Conservation (phyloP, 2,113 vertebrate genomes). For the Cheirogaleus medius region DNA sequence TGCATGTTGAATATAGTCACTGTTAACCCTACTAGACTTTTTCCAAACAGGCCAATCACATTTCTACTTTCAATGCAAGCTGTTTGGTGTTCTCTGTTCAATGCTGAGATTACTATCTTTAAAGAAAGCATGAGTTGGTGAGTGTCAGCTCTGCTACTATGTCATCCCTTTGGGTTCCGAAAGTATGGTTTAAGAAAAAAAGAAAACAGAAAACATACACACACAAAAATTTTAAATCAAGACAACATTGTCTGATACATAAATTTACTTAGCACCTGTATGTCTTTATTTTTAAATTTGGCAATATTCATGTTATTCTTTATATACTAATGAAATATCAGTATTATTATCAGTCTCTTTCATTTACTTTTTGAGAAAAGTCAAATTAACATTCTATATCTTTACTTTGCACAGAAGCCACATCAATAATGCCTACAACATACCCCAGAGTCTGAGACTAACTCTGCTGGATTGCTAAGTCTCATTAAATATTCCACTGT, state of each 20-base stretch:
- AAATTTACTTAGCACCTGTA: not conserved
- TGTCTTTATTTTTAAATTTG: not conserved
- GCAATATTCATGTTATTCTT: not conserved
- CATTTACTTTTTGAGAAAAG: slow-evolving; percentile 29
- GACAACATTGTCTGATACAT: not conserved
- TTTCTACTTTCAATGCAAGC: slow-evolving; percentile 38
- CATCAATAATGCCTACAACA: slow-evolving; percentile 29
- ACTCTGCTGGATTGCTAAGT: slow-evolving; percentile 14
- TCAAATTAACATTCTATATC: not conserved
- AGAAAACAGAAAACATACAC: not conserved
- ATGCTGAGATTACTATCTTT: slow-evolving; percentile 61
- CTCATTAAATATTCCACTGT: slow-evolving; percentile 37
- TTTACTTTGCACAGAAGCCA: not conserved
- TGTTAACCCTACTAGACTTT: slow-evolving; percentile 48
- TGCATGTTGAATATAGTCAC: slow-evolving; percentile 63
- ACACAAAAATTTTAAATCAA: not conserved
- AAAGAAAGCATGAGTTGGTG: slow-evolving; percentile 68
- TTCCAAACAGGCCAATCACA: slow-evolving; percentile 70
- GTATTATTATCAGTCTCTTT: not conserved
- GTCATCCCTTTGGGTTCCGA: not conserved
- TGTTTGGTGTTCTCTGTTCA: slow-evolving; percentile 71
- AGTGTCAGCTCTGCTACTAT: not conserved
- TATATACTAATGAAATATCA: not conserved
- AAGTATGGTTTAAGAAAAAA: not conserved
- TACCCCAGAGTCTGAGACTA: not conserved